Conservation (phyloP, 2,113 vertebrate species). For the Phasianus colchicus region DNA sequence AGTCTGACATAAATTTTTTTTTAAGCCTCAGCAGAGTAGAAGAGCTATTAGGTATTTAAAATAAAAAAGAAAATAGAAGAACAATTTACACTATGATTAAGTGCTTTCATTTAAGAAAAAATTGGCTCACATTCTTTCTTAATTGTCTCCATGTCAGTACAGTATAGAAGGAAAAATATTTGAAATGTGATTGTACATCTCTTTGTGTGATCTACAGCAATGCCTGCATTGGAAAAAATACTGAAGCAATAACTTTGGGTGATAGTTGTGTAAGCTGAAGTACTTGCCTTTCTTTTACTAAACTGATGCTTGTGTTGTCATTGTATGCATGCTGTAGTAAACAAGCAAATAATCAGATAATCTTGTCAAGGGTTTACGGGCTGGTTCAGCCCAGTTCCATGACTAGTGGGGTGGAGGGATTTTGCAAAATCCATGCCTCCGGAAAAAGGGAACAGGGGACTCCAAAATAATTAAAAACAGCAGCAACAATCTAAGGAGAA, state of each 20-base stretch:
- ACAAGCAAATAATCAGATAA: not conserved
- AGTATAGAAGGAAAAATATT: not conserved
- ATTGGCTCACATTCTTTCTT: not conserved
- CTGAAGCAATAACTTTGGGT: not conserved
- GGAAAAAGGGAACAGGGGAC: too few relatives aligned
- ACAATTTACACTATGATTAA: not conserved
- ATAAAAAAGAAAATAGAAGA: not conserved
- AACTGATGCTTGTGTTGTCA: not conserved
- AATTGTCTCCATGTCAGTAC: not conserved
- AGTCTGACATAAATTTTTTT: conserved; percentile 23
- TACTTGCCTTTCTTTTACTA: not conserved
- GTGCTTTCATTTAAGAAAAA: not conserved
- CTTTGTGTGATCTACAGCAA: not conserved
- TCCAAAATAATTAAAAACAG: too few relatives aligned
- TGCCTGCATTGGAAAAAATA: conserved; percentile 10
- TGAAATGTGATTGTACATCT: not conserved
- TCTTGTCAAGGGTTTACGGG: not conserved
- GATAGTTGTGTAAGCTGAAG: not conserved
- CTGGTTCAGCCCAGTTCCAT: too few relatives aligned
- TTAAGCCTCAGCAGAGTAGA: conserved; percentile 21
- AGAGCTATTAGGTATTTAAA: not conserved
- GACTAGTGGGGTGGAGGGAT: too few relatives aligned
- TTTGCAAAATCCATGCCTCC: too few relatives aligned
- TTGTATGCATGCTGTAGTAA: not conserved
- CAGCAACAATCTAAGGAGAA: too few relatives aligned